These are phyloP conservation scores for Lasioglossum malachurum DNA, from an alignment of 2,888 invertebrate species.

Conservation along the genomic window DNA sequence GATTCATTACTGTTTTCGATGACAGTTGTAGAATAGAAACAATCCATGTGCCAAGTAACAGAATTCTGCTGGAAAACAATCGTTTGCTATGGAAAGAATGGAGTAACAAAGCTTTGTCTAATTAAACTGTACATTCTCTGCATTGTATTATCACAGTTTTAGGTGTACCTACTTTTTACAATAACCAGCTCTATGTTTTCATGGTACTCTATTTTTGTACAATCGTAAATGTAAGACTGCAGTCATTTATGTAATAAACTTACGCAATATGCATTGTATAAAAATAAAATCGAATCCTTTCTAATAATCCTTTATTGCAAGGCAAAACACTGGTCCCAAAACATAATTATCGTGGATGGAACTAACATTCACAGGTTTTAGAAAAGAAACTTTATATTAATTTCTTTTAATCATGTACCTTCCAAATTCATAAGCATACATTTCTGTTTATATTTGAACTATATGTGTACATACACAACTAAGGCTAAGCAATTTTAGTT, in stretches of 20 bases:
- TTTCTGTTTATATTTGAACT: neutral
- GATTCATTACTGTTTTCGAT: neutral
- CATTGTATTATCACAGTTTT: conserved; percentile 20
- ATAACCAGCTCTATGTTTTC: neutral
- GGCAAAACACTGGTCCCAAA: neutral
- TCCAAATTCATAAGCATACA: neutral
- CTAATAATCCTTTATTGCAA: neutral
- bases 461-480: neutral
- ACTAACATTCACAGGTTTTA: neutral
- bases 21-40: neutral
- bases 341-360: neutral
- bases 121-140: conserved; percentile 28
- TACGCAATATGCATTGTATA: conserved; percentile 3
- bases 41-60: neutral
- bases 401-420: conserved; percentile 8
- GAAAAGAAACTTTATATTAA: conserved; percentile 2
- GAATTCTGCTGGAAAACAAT: neutral
- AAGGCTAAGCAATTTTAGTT: neutral
- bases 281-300: neutral
- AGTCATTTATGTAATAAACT: conserved; percentile 20
- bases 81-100: neutral
- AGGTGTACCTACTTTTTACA: conserved; percentile 19
- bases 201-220: conserved; percentile 44
- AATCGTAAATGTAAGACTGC: conserved; percentile 42
- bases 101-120: conserved; percentile 13